Percentiles rank a stretch among this genome's conserved stretches.
phyloP scores from a whole-genome alignment of 2,113 vertebrate genomes.

The Rafetus swinhoei region DNA sequence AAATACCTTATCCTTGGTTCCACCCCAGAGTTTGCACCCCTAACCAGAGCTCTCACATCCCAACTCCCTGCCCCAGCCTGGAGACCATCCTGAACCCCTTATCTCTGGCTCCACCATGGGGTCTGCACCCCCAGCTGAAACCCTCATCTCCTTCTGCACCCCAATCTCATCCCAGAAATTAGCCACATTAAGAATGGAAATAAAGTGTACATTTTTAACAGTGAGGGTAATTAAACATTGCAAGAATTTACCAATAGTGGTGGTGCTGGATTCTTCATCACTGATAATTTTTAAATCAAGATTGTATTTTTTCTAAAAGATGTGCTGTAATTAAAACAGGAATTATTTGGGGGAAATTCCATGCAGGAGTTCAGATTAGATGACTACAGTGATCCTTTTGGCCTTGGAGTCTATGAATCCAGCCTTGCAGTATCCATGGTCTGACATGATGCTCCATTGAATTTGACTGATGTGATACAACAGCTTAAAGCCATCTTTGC shows the following conservation, averaged over 20 bases:
- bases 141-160: no score
- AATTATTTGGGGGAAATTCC: neutral
- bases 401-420: neutral
- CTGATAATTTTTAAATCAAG: neutral
- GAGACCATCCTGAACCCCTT: no score
- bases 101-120: no score
- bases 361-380: neutral
- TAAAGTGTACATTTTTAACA: neutral
- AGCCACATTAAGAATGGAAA: neutral
- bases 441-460: neutral
- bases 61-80: no score
- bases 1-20: no score
- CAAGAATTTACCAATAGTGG: neutral
- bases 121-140: no score
- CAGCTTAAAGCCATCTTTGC: neutral
- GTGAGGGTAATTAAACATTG: neutral
- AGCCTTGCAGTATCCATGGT: neutral
- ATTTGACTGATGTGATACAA: neutral
- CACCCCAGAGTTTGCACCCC: no score
- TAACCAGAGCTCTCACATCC: no score
- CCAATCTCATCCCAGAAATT: neutral
- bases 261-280: neutral
- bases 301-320: neutral
- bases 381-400: neutral
- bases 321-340: neutral